phyloP scores from a whole-genome alignment of 2,113 vertebrate genomes.

The Protomyctophum bolini region DNA sequence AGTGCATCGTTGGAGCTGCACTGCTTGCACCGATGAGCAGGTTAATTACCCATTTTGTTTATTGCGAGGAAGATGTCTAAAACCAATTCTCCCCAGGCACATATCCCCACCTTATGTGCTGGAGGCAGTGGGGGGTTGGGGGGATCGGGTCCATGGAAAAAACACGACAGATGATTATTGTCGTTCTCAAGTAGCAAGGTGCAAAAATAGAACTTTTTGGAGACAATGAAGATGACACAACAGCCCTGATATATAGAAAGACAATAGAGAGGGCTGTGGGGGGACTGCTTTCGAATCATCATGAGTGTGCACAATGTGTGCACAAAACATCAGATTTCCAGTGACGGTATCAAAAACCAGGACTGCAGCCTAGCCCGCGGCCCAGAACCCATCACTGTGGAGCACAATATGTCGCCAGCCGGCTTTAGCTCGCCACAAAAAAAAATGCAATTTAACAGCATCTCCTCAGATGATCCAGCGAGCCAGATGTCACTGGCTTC shows the following conservation, averaged over 20 bases:
- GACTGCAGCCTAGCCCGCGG: conserved; percentile 40
- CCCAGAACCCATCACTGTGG: conserved; percentile 52
- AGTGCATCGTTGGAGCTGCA: conserved; percentile 55
- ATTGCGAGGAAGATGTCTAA: conserved; percentile 70
- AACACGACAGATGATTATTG: neutral
- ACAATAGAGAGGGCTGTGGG: conserved; percentile 3
- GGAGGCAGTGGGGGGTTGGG: neutral
- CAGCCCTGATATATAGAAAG: neutral
- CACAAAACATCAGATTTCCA: conserved; percentile 39
- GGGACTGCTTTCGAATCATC: conserved; percentile 37
- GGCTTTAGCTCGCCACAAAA: conserved; percentile 37
- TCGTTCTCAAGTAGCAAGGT: too few species aligned
- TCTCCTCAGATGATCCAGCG: conserved; percentile 70
- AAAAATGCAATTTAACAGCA: conserved; percentile 63
- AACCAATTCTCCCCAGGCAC: conserved; percentile 59
- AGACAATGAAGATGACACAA: conserved; percentile 11
- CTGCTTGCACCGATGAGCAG: conserved; percentile 65
- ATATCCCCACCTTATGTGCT: conserved; percentile 54
- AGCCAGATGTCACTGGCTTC: conserved; percentile 73
- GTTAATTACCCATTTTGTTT: conserved; percentile 77
- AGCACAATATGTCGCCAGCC: conserved; percentile 34
- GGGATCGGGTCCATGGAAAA: conserved; percentile 18
- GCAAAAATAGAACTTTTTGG: too few species aligned
- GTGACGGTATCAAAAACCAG: conserved; percentile 38
- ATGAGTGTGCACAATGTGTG: neutral